Evolutionary conservation across 2,797 vertebrate genomes (phyloP).

Genomic region (Lagorchestes hirsutus): DNA sequence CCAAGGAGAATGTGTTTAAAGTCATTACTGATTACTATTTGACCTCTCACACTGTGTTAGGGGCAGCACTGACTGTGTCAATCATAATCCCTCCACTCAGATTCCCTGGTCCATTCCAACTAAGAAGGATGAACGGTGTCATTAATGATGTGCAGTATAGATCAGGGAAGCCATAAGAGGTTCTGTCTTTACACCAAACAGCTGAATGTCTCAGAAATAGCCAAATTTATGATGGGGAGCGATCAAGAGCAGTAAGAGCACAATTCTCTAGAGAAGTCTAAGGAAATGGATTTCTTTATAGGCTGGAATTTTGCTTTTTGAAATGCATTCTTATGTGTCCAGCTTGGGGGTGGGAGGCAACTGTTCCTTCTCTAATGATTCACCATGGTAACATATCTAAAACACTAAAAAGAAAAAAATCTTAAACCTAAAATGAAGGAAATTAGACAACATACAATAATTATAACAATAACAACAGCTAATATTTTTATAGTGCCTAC

Average conservation of each 20-base stretch:
- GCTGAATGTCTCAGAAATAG: neutral
- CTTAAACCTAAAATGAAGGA: conserved; percentile 55
- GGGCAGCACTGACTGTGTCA: neutral
- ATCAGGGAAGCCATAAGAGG: neutral
- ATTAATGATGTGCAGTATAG: neutral
- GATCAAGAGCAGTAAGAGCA: conserved; percentile 15
- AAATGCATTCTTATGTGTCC: conserved; percentile 60
- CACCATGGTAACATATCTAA: conserved; percentile 72
- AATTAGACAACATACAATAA: conserved; percentile 60
- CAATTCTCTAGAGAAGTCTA: conserved; percentile 56
- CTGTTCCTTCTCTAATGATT: conserved; percentile 68
- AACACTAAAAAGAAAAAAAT: conserved; percentile 38
- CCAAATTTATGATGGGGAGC: conserved; percentile 34
- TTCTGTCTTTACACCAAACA: neutral
- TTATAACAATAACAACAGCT: conserved; percentile 6
- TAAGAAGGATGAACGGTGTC: neutral
- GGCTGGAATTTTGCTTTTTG: conserved; percentile 54
- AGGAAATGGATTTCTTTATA: conserved; percentile 5
- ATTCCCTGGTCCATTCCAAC: neutral
- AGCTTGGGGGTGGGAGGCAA: conserved; percentile 60
- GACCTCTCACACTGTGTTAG: neutral
- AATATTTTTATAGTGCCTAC: neutral
- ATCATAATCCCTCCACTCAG: neutral
- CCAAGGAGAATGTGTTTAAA: conserved; percentile 27
- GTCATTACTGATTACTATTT: conserved; percentile 35